Evolutionary conservation across 2,888 invertebrate genomes (phyloP).

Genomic region (Stenchaetothrips biformis): DNA sequence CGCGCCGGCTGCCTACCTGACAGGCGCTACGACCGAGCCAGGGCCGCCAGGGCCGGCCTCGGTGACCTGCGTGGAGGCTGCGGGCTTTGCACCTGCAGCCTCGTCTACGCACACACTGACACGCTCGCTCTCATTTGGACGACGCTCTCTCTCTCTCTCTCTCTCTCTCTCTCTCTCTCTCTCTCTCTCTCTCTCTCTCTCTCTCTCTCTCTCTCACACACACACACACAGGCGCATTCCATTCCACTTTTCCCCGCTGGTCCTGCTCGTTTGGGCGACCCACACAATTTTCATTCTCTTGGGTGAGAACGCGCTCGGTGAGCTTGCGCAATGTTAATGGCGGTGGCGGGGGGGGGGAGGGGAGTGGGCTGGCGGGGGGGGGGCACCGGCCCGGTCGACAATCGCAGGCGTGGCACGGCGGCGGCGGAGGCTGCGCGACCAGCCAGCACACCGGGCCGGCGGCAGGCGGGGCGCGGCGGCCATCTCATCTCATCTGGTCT

Average conservation of each 20-base stretch:
- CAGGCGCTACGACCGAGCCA: too few species aligned
- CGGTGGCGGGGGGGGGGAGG: neutral
- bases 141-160: too few species aligned
- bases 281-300: constrained; percentile 21
- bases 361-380: neutral
- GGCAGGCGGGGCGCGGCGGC: neutral
- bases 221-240: neutral
- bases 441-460: neutral
- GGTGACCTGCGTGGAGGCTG: too few species aligned
- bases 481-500: constrained; percentile 8
- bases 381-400: neutral
- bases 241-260: neutral
- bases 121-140: too few species aligned
- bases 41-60: too few species aligned
- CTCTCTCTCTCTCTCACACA: neutral
- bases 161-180: too few species aligned
- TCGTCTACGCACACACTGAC: too few species aligned
- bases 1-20: neutral
- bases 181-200: too few species aligned
- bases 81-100: too few species aligned
- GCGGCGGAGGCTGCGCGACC: neutral
- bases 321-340: constrained; percentile 7
- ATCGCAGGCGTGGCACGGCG: neutral
- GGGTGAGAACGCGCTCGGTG: constrained; percentile 1
- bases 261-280: neutral